Base-by-base conservation (phyloP, 30 jellyfish, hydroid and myxozoan genomes). In the Cassiopea andromeda region DNA sequence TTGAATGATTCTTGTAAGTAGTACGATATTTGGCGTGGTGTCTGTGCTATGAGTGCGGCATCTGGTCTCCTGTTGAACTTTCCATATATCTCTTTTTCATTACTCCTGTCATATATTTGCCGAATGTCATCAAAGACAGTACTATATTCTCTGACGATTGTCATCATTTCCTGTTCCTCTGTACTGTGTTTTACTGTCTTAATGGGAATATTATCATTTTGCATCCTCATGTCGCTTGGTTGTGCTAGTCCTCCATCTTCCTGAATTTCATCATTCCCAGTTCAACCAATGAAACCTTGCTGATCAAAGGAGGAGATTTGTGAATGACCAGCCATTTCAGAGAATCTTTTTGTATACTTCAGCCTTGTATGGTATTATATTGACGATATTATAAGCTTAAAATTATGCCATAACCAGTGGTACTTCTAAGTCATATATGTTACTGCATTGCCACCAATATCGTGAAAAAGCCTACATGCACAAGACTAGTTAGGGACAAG, bases 1-100 rank as follows among this genome's bases (percentile, higher is more conserved):
- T 9, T 75, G 69, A 75, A 75, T n/a, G 85, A 71, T 75, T 75
- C 71, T 46, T 75, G 85, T 43, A 75, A 44, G 46, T 46, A 75
- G 46, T 43, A 75, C 6, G 70, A 71, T 12, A 75, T 71, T 45
- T 75, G 85, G 38, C 69, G 45, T 45, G 85, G 85, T 43, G 2
- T 75, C 45, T 75, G 85, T 68, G 77, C 9, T 68, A 68, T 68
- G 47, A 43, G 77, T 14, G 77, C 77, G 7, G 83, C 61, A 18
- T 74, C 58, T 43, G 77, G 77, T 68, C 47, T 68, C 77, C 0
- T 68, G 17, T 68, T 60, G 17, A 68, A n/a, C 77, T 68, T 68
- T 14, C 77, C 17, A 68, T 68, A 68, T 43, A 68, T 68, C 8
- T 68, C 77, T 68, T 68, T 14, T 4, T 68, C 47, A 68, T 68